These are phyloP conservation scores for Gnatocerus cornutus DNA, from an alignment of 2,888 invertebrate genomes.

Conservation along the genomic window DNA sequence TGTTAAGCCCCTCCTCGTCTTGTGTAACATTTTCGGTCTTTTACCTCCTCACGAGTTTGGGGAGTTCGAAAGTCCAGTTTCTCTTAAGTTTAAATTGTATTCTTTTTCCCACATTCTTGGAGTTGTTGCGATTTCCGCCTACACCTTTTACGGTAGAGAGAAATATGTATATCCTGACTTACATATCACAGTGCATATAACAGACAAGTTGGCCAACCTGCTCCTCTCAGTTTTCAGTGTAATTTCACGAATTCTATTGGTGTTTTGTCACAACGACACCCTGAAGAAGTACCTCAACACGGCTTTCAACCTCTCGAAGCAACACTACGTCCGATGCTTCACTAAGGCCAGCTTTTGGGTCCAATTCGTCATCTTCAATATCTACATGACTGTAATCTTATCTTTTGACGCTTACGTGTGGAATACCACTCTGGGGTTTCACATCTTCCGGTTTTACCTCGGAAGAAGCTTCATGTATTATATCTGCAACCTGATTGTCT, in stretches of 20 bases:
- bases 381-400: constrained; percentile 23
- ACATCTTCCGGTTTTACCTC: constrained; percentile 30
- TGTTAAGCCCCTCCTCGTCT: neutral
- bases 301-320: constrained; percentile 7
- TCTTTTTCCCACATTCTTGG: neutral
- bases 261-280: constrained; percentile 6
- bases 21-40: constrained; percentile 22
- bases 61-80: neutral
- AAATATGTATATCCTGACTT: constrained; percentile 8
- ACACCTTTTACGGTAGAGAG: constrained; percentile 7
- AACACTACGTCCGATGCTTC: constrained; percentile 10
- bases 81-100: constrained; percentile 6
- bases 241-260: neutral
- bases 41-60: constrained; percentile 7
- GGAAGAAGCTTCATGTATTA: constrained; percentile 33
- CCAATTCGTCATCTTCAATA: constrained; percentile 19
- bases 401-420: constrained; percentile 33
- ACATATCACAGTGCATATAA: constrained; percentile 10
- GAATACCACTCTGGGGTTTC: neutral
- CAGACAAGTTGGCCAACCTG: constrained; percentile 24
- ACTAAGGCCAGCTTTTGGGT: neutral
- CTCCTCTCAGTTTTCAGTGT: neutral
- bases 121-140: neutral
- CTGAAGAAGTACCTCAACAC: constrained; percentile 7
- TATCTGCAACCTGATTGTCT: constrained; percentile 18